Evolutionary conservation across 2,113 vertebrate genomes (phyloP).

Genomic region (Heliornis fulica): DNA sequence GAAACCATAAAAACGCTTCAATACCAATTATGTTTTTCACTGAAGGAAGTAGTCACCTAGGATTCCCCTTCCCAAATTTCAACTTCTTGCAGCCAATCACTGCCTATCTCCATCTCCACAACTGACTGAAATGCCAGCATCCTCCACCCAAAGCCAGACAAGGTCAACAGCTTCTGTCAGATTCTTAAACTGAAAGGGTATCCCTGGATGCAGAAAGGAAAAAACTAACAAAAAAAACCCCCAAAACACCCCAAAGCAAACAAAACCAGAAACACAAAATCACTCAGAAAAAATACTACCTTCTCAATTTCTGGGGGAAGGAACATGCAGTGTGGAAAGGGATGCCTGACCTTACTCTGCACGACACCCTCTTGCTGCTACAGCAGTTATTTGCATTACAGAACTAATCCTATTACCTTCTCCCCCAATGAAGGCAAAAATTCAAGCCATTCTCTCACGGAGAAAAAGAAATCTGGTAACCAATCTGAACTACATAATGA

Average conservation of each 20-base stretch:
- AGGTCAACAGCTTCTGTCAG: neutral
- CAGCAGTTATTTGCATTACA: neutral
- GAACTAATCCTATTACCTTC: neutral
- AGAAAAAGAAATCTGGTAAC: neutral
- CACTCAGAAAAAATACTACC: neutral
- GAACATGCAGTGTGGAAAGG: neutral
- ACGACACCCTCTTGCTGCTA: neutral
- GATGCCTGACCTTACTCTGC: neutral
- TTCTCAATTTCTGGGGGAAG: neutral
- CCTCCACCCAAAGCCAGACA: neutral
- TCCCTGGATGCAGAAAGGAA: neutral
- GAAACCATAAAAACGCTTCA: neutral
- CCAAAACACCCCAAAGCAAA: too few species aligned
- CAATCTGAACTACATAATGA: neutral
- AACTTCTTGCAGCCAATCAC: neutral
- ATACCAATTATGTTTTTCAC: neutral
- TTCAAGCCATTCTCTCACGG: neutral
- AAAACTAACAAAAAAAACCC: neutral
- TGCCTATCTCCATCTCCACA: neutral
- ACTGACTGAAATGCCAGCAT: neutral
- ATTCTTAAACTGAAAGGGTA: neutral
- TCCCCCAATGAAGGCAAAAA: neutral
- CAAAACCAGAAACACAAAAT: neutral
- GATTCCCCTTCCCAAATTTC: neutral
- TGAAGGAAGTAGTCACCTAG: neutral